Evolutionary conservation across 2,113 vertebrate species (phyloP).

Genomic region (Oceanodroma tethys): DNA sequence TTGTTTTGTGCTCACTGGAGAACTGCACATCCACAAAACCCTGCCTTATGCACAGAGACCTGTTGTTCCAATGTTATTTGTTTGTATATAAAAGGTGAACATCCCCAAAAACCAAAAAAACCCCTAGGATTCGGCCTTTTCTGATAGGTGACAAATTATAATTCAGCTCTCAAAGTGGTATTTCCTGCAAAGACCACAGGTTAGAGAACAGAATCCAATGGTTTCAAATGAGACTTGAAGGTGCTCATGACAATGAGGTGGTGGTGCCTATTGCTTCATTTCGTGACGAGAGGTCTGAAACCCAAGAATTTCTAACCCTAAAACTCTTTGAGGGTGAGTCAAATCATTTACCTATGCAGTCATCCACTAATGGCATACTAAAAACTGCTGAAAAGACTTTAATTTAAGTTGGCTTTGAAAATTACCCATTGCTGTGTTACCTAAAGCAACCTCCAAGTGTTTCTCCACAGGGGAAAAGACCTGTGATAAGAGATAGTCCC

Average conservation of each 20-base stretch:
- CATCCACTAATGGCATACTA: neutral
- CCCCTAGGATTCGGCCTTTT: neutral
- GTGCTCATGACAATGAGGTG: neutral
- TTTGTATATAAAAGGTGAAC: neutral
- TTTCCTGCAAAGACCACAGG: neutral
- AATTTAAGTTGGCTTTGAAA: neutral
- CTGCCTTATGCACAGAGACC: neutral
- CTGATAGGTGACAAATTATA: neutral
- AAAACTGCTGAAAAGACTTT: slow-evolving; percentile 42
- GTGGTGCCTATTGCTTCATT: neutral
- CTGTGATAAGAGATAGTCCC: slow-evolving; percentile 46
- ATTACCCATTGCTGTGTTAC: slow-evolving; percentile 21
- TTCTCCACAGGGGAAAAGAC: slow-evolving; percentile 41
- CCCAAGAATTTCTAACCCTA: neutral
- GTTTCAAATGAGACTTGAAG: neutral
- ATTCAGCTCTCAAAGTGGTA: neutral
- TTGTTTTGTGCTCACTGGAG: slow-evolving; percentile 8
- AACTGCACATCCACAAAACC: neutral
- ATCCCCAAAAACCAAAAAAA: neutral
- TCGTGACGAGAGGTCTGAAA: neutral
- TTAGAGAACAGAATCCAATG: neutral
- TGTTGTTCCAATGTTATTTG: slow-evolving; percentile 1
- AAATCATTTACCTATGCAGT: neutral
- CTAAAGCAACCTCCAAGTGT: slow-evolving; percentile 58
- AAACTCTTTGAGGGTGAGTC: neutral